Base-by-base conservation (phyloP, 1,140 invertebrate species). In the Dreissena rostriformis region DNA sequence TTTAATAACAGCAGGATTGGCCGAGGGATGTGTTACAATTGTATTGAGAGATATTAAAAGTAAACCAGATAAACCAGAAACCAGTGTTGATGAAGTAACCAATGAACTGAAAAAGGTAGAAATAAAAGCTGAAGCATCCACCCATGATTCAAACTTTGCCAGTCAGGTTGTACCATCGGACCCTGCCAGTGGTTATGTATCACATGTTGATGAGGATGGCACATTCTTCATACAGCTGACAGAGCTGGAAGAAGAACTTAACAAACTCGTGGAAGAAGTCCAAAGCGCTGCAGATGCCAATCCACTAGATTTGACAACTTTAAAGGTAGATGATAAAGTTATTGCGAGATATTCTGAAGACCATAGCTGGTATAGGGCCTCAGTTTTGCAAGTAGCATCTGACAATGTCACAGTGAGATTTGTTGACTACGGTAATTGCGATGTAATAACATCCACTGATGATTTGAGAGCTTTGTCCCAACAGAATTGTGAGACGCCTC, bases 391-490 rank as follows among this genome's bases (percentile, higher is more conserved):
- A 81, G 70, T 77, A 28, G 22, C n/a, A 70, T 86, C 77, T 10
- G 63, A 85, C 12, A 22, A 72, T n/a, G 75, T 83, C 53, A 76
- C 28, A 51, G 95, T 97, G 0, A 93, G 95, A 14, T 97, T 96
- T 91, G 92, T 97, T 7, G 97, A 97, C 91, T 97, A 96, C 92
- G 97, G 96, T 14, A 97, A 97, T 91, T 94, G 94, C 39, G 96
- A 97, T 92, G 93, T 90, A 11, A 90, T 90, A 7, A 65, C 66
- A 0, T 52, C 61, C 17, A 26, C n/a, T 49, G 67, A 66, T 51
- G 75, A 86, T 22, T 49, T 88, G 26, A 85, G 78, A 65, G 61
- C 67, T 53, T 57, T 88, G 24, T 19, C 63, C 19, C 66, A 80
- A 51, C 53, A 77, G 0, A 39, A 71, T 29, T n/a, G 68, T 2